Evolutionary conservation across 2,113 vertebrate genomes (phyloP), one percentile per base, ranked within the genome.

Genomic region (Stigmatopora argus): DNA sequence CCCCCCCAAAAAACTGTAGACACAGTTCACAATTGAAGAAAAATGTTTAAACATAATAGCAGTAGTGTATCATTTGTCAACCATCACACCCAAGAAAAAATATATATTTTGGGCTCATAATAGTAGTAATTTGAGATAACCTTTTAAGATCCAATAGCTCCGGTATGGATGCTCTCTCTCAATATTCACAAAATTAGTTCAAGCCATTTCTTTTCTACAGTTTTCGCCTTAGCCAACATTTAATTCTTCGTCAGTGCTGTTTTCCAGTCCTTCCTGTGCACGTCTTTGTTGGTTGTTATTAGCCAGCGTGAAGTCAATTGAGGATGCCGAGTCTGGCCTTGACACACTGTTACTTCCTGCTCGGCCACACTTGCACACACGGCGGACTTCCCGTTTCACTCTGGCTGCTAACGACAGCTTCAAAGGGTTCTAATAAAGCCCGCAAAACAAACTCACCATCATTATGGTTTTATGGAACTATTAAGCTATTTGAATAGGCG

Each of bases 401-500:
- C 1, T 19, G 65, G 74, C 74, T 66, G 66, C 77, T 80, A 83
- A 79, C 70, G 52, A 84, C 79, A 65, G 67, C 81, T 77, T 79
- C 72, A 69, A 73, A 65, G 76, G 75, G 61, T 70, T 71, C 62
- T 87, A 81, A 84, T 79, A 80, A 84, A 82, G 77, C 74, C 66
- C 73, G 63, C 77, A 77, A 79, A 86, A 82, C 79, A 85, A 84
- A 82, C 66, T 45, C 66, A 35, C 74, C 69, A 71, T 82, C 56
- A 82, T 89, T 85, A 80, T 79, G 66, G 62, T 69, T 61, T 23
- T 64, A 53, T 53, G 72, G 68, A 66, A 70, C 73, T 79, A 75
- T 64, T 69, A 49, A 71, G 81, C 77, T 74, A 65, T 83, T 84
- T 84, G 65, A 84, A 77, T 58, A 62, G 14, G 79, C 41, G 41